Evolutionary conservation across 92 coral and sea anemone genomes (phyloP), one percentile per base, ranked within the genome.

Genomic region (Actinostola sp.): DNA sequence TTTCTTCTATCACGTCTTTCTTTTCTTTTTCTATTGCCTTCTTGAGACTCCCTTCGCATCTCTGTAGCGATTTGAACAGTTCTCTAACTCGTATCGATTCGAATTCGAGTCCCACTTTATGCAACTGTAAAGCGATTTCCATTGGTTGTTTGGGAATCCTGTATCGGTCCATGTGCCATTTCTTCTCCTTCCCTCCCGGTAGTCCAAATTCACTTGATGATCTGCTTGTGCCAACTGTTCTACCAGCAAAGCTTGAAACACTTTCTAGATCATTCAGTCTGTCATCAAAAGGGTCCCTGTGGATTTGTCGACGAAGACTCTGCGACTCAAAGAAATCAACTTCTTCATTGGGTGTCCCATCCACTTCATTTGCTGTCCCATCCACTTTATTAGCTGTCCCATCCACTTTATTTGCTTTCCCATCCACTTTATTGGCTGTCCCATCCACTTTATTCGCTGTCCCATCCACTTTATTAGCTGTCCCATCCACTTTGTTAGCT

Each of bases 11-110:
- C 49, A 44, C 66, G 29, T 75, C 78, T 34, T 20, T 63, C 30
- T 46, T 54, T 57, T 76, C 88, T 54, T 58, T 62, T 31, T 63
- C 53, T 24, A 76, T 61, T 27, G 78, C 83, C 29, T 76, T 83
- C 19, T 63, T 62, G 19, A 83, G 61, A 60, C 61, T 69, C 33
- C 30, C 57, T 61, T 83, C 83, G 29, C 63, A 61, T 65, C 44
- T 70, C 43, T 67, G 61, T 31, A 61, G 36, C 21, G 78, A 67
- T 11, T 26, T 70, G 21, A 65, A 13, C 38, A 67, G 27, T 8
- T 75, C 88, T 42, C 82, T 64, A 28, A 75, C 53, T 54, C 43
- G 49, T 19, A 41, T 64, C 3, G 82, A 82, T 43, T 82, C 82
- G 13, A 58, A 61, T 9, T 46, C 72, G 21, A 66, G 54, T 24